Percentiles rank a stretch among this genome's conserved stretches.
Evolutionary conservation across 64 coral and sea anemone species (phyloP).

Genomic region (Montipora cactus): DNA sequence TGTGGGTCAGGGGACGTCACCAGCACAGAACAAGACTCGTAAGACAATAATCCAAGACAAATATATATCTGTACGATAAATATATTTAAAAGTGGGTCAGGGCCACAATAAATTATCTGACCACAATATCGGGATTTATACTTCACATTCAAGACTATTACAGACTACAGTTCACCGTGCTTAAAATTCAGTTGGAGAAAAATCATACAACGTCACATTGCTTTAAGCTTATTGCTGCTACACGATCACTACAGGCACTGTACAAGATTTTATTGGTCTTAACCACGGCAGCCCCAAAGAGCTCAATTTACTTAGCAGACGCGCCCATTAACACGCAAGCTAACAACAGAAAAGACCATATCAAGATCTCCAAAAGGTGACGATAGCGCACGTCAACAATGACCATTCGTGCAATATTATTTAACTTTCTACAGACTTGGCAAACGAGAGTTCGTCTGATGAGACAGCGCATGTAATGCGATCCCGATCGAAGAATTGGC

Average conservation of each 20-base stretch:
- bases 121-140: slow-evolving; percentile 19
- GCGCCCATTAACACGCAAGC: neutral
- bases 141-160: slow-evolving; percentile 6
- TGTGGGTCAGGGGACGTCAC: too few relatives aligned
- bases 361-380: too few relatives aligned
- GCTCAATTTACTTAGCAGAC: neutral
- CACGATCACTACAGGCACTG: neutral
- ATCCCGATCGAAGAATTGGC: too few relatives aligned
- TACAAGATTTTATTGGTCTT: slow-evolving; percentile 34
- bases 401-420: too few relatives aligned
- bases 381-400: too few relatives aligned
- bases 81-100: slow-evolving; percentile 50
- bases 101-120: slow-evolving; percentile 57
- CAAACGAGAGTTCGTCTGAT: too few relatives aligned
- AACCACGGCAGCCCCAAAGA: neutral
- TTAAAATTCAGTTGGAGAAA: slow-evolving; percentile 4
- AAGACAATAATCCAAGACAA: neutral
- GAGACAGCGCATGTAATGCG: too few relatives aligned
- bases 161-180: slow-evolving; percentile 1
- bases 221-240: slow-evolving; percentile 27
- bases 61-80: slow-evolving; percentile 30
- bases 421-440: too few relatives aligned
- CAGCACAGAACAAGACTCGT: neutral
- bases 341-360: neutral
- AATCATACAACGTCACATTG: slow-evolving; percentile 26